Percentiles rank a stretch among this genome's conserved stretches.
These are phyloP conservation scores for Phenganax subtilis DNA, from an alignment of 92 coral and sea anemone species.

Conservation along the genomic window DNA sequence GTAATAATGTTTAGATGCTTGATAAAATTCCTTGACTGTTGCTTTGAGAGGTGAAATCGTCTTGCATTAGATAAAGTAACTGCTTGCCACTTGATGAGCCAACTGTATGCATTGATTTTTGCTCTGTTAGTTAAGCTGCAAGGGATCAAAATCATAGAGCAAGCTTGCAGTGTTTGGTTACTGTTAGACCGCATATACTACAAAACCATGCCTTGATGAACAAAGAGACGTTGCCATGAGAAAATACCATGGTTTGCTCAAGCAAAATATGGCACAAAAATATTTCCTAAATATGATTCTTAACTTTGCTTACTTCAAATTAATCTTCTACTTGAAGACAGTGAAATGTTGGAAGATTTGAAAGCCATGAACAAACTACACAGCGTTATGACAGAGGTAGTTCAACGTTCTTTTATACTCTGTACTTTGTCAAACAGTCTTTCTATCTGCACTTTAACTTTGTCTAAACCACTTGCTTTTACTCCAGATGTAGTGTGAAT, in stretches of 20 bases:
- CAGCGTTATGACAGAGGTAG: conserved; percentile 64
- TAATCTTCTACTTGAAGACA: conserved; percentile 81
- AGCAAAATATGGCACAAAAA: too few relatives aligned
- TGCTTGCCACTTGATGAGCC: too few relatives aligned
- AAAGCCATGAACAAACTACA: conserved; percentile 83
- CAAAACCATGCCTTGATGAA: not conserved
- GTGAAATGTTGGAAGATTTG: conserved; percentile 77
- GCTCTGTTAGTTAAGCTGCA: too few relatives aligned
- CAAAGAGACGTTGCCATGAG: not conserved
- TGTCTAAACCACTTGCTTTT: not conserved
- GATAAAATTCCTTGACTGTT: too few relatives aligned
- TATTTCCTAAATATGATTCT: conserved; percentile 32
- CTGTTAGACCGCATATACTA: too few relatives aligned
- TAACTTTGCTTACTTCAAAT: conserved; percentile 84
- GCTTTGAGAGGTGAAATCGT: too few relatives aligned
- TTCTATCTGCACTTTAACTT: not conserved
- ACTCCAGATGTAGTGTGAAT: too few relatives aligned
- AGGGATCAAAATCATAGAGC: too few relatives aligned
- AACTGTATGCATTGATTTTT: too few relatives aligned
- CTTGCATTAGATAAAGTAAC: too few relatives aligned
- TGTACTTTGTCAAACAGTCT: not conserved
- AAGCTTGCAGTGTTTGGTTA: too few relatives aligned
- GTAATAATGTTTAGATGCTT: not conserved
- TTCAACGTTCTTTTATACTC: not conserved
- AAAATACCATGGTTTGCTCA: not conserved